Base-by-base conservation (phyloP, 2,113 vertebrate species). In the Plestiodon gilberti region DNA sequence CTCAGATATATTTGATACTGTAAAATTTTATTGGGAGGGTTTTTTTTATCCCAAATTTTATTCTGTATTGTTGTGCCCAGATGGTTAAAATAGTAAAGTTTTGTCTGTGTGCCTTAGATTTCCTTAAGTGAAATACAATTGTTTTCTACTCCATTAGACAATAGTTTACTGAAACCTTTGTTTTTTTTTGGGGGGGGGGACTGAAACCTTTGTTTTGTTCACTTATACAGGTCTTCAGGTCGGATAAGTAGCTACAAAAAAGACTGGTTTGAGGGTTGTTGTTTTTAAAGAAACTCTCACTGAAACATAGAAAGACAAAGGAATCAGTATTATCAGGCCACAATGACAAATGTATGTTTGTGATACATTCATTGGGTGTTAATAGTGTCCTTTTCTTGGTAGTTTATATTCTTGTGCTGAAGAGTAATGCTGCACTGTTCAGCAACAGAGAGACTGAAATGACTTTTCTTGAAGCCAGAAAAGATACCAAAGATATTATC, bases 401-500 rank as follows among this genome's bases (percentile, higher is more conserved):
- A 82, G 23, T 89, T 94, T 93, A 73, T 94, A 81, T 80, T 75
- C 86, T 90, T 93, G 65, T 78, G 84, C 79, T 71, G 33, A 87
- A 93, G 93, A 95, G 75, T 89, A 85, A 88, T 79, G 59, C 79
- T 87, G 33, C 11, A 3, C 4, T 89, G 65, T 86, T 94, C 82
- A 87, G 77, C 81, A 90, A 52, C 33, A 73, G 81, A 91, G 76
- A 94, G 84, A 89, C 93, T 86, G 28, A 95, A 96, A 95, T 89
- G 1, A 89, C 52, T 94, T 96, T 93, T 84, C 87, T 94, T 88
- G 76, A 93, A 95, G 84, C 48, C 40, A 88, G 92, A 94, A 93
- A 92, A 83, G 82, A 89, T 85, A 92, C 81, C 84, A 89, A 90
- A 95, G 95, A 91, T 90, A 88, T 92, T 90, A 94, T 93, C 86